Conservation (phyloP, 2,797 vertebrate genomes). For the Alectoris magna region DNA sequence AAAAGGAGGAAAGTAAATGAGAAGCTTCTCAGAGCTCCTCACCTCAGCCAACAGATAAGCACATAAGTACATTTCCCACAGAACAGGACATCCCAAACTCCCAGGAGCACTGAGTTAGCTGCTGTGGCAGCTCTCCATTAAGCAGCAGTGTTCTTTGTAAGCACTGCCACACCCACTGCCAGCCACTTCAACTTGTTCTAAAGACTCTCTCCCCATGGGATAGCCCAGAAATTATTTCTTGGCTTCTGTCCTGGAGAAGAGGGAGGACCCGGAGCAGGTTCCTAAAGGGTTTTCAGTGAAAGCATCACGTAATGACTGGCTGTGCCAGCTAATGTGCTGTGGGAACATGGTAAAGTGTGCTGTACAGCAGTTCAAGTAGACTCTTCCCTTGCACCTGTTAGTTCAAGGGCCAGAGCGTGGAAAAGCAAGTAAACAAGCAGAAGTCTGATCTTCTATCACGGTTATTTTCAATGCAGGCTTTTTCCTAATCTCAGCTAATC, state of each 20-base stretch:
- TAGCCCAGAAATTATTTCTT: constrained; percentile 48
- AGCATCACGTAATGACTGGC: constrained; percentile 39
- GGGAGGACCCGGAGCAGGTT: constrained; percentile 11
- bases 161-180: constrained; percentile 39
- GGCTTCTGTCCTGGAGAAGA: constrained; percentile 36
- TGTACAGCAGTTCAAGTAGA: constrained; percentile 8
- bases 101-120: constrained; percentile 24
- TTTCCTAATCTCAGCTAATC: background rate
- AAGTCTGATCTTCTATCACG: background rate
- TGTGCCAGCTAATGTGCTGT: constrained; percentile 52
- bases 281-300: constrained; percentile 57
- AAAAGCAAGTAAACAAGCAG: background rate
- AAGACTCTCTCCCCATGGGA: constrained; percentile 29
- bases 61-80: constrained; percentile 19
- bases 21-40: constrained; percentile 40
- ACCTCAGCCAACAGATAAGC: constrained; percentile 42
- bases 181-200: constrained; percentile 24
- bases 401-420: background rate
- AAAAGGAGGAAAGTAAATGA: constrained; percentile 39
- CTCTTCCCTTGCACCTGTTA: background rate
- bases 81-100: constrained; percentile 8
- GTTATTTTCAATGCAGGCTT: constrained; percentile 5
- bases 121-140: constrained; percentile 35
- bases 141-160: constrained; percentile 29
- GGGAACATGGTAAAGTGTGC: constrained; percentile 28